Percentiles rank a stretch among this genome's conserved stretches.
phyloP scores from a whole-genome alignment of 2,797 vertebrate species.

The Sternarchorhynchus goeldii region DNA sequence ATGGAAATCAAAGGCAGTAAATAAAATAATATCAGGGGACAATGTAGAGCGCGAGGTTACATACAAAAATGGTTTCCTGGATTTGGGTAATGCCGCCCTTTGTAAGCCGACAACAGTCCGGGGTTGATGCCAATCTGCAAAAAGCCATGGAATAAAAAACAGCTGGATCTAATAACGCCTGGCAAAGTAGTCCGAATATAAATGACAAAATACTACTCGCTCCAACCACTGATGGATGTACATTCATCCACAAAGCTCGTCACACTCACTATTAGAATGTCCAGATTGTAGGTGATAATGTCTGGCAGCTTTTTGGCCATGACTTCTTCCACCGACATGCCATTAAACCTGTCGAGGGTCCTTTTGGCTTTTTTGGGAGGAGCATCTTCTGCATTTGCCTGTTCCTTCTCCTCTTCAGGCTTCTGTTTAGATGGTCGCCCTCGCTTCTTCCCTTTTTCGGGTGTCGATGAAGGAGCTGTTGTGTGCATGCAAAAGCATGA shows the following conservation, averaged over 20 bases:
- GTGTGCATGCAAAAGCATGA: background rate
- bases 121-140: constrained; percentile 96
- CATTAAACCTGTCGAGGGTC: constrained; percentile 93
- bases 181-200: background rate
- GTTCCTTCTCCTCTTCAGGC: constrained; percentile 64
- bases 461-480: constrained; percentile 58
- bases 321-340: constrained; percentile 92
- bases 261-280: constrained; percentile 94
- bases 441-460: constrained; percentile 84
- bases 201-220: background rate
- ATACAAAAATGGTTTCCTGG: constrained; percentile 99
- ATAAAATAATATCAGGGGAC: background rate
- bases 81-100: constrained; percentile 97
- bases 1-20: background rate
- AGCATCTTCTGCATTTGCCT: constrained; percentile 80
- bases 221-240: background rate
- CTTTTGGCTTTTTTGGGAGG: constrained; percentile 90
- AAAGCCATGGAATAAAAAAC: background rate
- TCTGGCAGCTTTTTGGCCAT: constrained; percentile 94
- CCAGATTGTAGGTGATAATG: constrained; percentile 90
- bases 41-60: constrained; percentile 60
- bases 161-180: background rate
- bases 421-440: constrained; percentile 74
- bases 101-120: constrained; percentile 94
- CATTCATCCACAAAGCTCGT: background rate